Conservation (phyloP, 2,888 invertebrate genomes). For the Drosophila trichaetosa region DNA sequence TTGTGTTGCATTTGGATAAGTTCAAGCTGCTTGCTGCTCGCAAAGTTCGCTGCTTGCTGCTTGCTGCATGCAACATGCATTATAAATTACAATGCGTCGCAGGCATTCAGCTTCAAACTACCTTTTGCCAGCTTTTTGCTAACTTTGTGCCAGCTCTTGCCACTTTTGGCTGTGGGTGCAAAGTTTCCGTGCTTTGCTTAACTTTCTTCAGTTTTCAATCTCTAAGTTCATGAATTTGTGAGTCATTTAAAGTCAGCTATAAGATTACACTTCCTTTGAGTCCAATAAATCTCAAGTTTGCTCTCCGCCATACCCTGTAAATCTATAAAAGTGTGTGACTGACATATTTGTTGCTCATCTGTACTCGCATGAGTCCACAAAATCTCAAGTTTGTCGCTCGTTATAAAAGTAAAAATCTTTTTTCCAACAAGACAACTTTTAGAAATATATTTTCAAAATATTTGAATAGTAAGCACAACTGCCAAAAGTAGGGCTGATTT, state of each 20-base stretch:
- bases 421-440: neutral
- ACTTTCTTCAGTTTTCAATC: slow-evolving; percentile 12
- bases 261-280: slow-evolving; percentile 29
- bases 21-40: slow-evolving; percentile 26
- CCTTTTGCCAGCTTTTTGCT: slow-evolving; percentile 7
- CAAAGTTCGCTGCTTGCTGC: slow-evolving; percentile 20
- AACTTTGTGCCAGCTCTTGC: slow-evolving; percentile 3
- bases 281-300: neutral
- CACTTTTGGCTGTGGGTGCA: neutral
- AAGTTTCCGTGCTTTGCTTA: slow-evolving; percentile 21
- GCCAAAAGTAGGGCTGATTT: neutral
- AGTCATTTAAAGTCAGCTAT: slow-evolving; percentile 24
- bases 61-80: slow-evolving; percentile 37
- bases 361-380: neutral
- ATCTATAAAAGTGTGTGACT: neutral
- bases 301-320: neutral
- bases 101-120: slow-evolving; percentile 20
- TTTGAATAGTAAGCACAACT: neutral
- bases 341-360: fast-evolving
- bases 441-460: neutral
- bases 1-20: slow-evolving; percentile 41
- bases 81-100: slow-evolving; percentile 47
- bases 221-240: slow-evolving; percentile 23
- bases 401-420: neutral
- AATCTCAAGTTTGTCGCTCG: neutral